phyloP scores from a whole-genome alignment of 2,888 invertebrate genomes.

The Operophtera brumata region DNA sequence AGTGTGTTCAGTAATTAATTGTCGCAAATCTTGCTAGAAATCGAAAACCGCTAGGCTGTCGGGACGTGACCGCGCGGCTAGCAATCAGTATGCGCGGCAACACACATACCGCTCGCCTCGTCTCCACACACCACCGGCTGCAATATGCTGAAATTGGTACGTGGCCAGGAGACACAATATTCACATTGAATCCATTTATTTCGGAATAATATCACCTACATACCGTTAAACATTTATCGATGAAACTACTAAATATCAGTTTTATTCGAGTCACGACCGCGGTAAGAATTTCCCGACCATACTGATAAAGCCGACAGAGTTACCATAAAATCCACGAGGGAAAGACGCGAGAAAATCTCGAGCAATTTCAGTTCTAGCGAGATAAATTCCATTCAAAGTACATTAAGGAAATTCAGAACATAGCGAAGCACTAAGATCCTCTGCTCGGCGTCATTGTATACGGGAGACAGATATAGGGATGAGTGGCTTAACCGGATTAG shows the following conservation, averaged over 20 bases:
- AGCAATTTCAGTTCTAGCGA: constrained; percentile 14
- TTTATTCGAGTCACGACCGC: constrained; percentile 31
- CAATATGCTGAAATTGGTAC: constrained; percentile 75
- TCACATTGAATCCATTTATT: constrained; percentile 40
- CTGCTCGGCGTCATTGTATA: constrained; percentile 63
- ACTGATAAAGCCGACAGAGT: constrained; percentile 29
- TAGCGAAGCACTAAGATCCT: constrained; percentile 40
- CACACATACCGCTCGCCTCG: constrained; percentile 50
- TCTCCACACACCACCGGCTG: constrained; percentile 57
- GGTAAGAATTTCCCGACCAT: constrained; percentile 29
- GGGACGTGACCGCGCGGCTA: constrained; percentile 32
- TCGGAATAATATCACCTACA: constrained; percentile 32
- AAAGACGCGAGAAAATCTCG: constrained; percentile 24
- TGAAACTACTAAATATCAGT: constrained; percentile 24
- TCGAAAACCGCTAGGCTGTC: constrained; percentile 34
- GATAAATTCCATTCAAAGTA: constrained; percentile 32
- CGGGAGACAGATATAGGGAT: constrained; percentile 68
- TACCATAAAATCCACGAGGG: constrained; percentile 22
- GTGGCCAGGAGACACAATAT: constrained; percentile 60
- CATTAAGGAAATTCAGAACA: constrained; percentile 28
- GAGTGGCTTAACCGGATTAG: constrained; percentile 73
- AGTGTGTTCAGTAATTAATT: constrained; percentile 29
- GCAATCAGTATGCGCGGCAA: constrained; percentile 64
- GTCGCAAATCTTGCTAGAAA: constrained; percentile 36
- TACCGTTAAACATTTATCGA: constrained; percentile 27